These are phyloP conservation scores for Acanthopagrus latus DNA, from an alignment of 2,797 vertebrate genomes.

Conservation along the genomic window DNA sequence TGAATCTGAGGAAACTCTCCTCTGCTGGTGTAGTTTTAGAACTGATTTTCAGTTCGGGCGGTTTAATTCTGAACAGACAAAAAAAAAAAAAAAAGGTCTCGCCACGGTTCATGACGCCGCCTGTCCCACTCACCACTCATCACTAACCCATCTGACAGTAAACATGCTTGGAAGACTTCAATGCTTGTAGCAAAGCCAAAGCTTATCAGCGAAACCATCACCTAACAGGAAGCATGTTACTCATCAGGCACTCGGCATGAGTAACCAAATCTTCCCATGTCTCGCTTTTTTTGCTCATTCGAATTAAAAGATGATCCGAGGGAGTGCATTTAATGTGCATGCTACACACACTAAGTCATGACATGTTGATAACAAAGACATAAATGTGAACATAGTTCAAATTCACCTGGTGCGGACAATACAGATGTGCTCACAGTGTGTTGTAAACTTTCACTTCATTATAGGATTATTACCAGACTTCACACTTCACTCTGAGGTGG, in stretches of 20 bases:
- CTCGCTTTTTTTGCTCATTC: not conserved
- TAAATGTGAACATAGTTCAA: not conserved
- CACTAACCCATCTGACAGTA: slow-evolving; percentile 1
- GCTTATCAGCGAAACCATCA: slow-evolving; percentile 46
- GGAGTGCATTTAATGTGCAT: not conserved
- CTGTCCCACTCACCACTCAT: not conserved
- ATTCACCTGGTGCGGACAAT: not conserved
- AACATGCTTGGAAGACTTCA: not conserved
- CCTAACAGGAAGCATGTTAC: slow-evolving; percentile 74
- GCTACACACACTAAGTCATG: not conserved
- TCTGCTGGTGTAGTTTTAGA: not conserved
- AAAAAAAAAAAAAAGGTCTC: no score
- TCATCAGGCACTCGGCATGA: slow-evolving; percentile 54
- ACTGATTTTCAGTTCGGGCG: not conserved
- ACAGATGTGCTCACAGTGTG: slow-evolving; percentile 13
- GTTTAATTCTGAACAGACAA: not conserved
- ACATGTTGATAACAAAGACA: not conserved
- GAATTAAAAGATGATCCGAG: not conserved
- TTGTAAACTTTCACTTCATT: slow-evolving; percentile 18
- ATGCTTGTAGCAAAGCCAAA: not conserved
- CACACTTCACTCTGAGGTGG: not conserved
- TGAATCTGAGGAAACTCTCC: not conserved
- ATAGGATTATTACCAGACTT: slow-evolving; percentile 2
- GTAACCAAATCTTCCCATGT: slow-evolving; percentile 14
- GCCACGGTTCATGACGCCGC: no score